These are phyloP conservation scores for Papilio demoleus DNA, from an alignment of 2,888 invertebrate species.

Conservation along the genomic window DNA sequence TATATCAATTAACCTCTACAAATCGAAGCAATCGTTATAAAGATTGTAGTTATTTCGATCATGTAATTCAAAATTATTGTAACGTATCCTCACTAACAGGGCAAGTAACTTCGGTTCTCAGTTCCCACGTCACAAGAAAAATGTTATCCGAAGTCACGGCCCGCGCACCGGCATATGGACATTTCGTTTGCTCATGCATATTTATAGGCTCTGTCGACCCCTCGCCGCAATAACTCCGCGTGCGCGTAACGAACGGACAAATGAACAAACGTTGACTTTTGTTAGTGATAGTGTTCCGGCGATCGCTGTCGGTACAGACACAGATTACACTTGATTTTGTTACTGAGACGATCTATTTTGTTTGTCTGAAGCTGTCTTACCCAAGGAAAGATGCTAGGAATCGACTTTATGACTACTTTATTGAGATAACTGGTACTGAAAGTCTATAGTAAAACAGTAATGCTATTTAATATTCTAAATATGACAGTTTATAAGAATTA, in stretches of 20 bases:
- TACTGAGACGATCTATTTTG: too few species aligned
- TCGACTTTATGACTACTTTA: too few species aligned
- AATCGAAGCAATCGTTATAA: not conserved
- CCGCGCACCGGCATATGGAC: constrained; percentile 50
- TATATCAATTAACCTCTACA: too few species aligned
- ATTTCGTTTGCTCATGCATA: constrained; percentile 55
- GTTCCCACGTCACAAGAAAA: constrained; percentile 48
- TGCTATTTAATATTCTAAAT: not conserved
- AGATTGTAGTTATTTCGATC: not conserved
- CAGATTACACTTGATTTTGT: constrained; percentile 1
- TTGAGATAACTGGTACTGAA: too few species aligned
- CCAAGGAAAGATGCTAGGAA: too few species aligned
- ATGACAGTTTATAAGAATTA: too few species aligned
- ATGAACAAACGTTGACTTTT: constrained; percentile 55
- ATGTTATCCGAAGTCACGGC: constrained; percentile 43
- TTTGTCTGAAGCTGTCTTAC: too few species aligned
- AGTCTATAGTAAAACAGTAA: not conserved
- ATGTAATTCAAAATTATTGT: not conserved
- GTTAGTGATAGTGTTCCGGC: constrained; percentile 46
- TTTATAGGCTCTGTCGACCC: constrained; percentile 47
- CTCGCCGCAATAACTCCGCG: constrained; percentile 35
- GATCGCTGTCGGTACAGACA: not conserved
- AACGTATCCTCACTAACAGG: not conserved
- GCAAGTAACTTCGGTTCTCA: constrained; percentile 44
- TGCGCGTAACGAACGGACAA: constrained; percentile 50